Conservation (phyloP, 2,888 invertebrate genomes). For the Frankliniella fusca region DNA sequence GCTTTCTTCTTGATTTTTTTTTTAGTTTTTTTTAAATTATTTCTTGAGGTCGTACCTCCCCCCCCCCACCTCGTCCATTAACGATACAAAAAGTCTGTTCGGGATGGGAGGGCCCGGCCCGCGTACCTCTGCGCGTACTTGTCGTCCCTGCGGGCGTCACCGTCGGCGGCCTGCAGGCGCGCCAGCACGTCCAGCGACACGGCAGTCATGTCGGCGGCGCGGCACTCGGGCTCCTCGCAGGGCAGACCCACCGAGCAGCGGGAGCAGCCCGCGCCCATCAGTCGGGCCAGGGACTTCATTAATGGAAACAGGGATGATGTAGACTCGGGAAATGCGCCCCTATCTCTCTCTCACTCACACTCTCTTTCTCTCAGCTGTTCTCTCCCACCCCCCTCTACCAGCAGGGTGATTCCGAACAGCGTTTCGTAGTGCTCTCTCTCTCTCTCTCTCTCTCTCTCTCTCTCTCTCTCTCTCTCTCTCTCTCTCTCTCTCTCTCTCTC, state of each 20-base stretch:
- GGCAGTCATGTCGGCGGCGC: neutral
- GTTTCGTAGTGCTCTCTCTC: too few species aligned
- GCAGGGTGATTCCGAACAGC: too few species aligned
- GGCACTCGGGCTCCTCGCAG: neutral
- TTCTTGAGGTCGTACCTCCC: too few species aligned
- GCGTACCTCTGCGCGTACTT: conserved; percentile 14
- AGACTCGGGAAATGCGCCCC: too few species aligned
- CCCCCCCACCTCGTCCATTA: too few species aligned
- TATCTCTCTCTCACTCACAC: neutral
- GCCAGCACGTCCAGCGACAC: neutral
- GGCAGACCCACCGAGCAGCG: neutral
- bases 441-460: neutral
- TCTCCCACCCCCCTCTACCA: neutral
- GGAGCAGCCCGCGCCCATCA: neutral
- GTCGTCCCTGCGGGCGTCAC: neutral
- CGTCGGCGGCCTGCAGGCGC: neutral
- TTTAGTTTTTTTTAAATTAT: too few species aligned
- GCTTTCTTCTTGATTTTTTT: too few species aligned
- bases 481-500: neutral
- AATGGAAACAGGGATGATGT: too few species aligned
- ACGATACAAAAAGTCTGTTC: too few species aligned
- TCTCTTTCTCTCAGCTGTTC: neutral
- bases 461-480: too few species aligned
- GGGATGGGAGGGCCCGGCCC: neutral
- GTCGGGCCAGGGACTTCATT: neutral